Evolutionary conservation across 2,888 invertebrate species (phyloP).

Genomic region (Drosophila pseudotalamancana): DNA sequence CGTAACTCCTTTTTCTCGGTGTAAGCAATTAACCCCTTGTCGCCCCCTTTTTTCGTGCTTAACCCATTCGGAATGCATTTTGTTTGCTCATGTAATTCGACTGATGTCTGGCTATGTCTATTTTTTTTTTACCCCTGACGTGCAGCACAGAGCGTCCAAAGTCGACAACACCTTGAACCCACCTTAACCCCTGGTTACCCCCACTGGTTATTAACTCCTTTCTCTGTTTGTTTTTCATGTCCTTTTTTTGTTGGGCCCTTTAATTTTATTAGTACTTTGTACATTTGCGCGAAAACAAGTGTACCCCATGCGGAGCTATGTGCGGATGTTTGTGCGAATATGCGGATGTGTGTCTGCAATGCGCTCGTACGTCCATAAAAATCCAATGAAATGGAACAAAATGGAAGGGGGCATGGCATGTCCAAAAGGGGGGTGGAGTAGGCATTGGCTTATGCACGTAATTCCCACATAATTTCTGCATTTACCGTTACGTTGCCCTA

Average conservation of each 20-base stretch:
- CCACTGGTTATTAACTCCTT: not conserved
- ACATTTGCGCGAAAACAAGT: slow-evolving; percentile 12
- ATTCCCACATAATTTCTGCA: slow-evolving; percentile 46
- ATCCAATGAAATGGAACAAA: slow-evolving; percentile 57
- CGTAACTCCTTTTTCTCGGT: slow-evolving; percentile 5
- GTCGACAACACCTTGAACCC: not conserved
- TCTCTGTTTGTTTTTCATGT: slow-evolving; percentile 14
- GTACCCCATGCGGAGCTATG: not conserved
- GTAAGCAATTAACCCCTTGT: slow-evolving; percentile 8
- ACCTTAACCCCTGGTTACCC: not conserved
- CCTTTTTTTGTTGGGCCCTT: slow-evolving; percentile 44
- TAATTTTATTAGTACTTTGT: slow-evolving; percentile 73
- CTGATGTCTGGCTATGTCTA: slow-evolving; percentile 19
- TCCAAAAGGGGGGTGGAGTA: too few species aligned
- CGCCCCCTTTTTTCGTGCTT: slow-evolving; percentile 11
- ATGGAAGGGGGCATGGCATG: slow-evolving; percentile 6
- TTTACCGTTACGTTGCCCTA: slow-evolving; percentile 56
- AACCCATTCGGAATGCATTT: slow-evolving; percentile 32
- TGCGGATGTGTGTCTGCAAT: not conserved
- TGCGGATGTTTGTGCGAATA: not conserved
- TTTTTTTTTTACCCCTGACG: slow-evolving; percentile 4
- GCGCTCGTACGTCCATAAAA: slow-evolving; percentile 23
- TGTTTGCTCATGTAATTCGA: slow-evolving; percentile 35
- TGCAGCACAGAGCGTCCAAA: not conserved
- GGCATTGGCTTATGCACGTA: slow-evolving; percentile 8